Conservation (phyloP, 2,888 invertebrate genomes). For the Platynereis dumerilii region DNA sequence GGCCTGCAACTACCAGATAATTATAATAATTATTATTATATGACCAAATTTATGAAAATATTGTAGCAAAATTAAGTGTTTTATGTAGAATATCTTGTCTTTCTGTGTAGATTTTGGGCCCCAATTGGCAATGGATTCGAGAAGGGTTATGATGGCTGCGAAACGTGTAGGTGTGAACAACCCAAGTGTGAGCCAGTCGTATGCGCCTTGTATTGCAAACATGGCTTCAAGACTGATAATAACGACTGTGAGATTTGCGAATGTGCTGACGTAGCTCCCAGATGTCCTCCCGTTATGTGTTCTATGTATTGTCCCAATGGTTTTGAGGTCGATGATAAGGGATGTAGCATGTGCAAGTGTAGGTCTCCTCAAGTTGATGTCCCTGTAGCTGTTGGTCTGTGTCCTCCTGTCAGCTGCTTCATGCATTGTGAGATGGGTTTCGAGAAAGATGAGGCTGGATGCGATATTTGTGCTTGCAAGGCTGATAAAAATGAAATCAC, state of each 20-base stretch:
- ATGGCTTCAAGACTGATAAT: slow-evolving; percentile 19
- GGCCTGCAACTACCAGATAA: too few relatives aligned
- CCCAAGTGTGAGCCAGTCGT: slow-evolving; percentile 10
- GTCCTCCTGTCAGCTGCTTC: not conserved
- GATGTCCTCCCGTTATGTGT: slow-evolving; percentile 14
- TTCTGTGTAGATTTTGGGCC: too few relatives aligned
- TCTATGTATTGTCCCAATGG: slow-evolving; percentile 20
- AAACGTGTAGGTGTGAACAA: slow-evolving; percentile 12
- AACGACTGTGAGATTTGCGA: slow-evolving; percentile 5
- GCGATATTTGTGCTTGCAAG: slow-evolving; percentile 12
- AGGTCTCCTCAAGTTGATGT: not conserved
- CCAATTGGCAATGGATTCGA: slow-evolving; percentile 20
- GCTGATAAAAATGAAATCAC: not conserved
- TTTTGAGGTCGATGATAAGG: slow-evolving; percentile 11
- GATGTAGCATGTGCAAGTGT: slow-evolving; percentile 24
- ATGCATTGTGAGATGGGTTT: slow-evolving; percentile 28
- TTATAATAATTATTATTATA: too few relatives aligned
- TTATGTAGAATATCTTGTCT: too few relatives aligned
- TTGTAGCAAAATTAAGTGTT: too few relatives aligned
- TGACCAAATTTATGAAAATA: too few relatives aligned
- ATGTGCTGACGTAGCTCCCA: not conserved
- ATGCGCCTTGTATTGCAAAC: slow-evolving; percentile 23
- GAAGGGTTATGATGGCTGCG: slow-evolving; percentile 25
- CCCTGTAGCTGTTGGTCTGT: not conserved
- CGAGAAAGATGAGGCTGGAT: slow-evolving; percentile 15